Conservation (phyloP, 2,797 vertebrate species). For the Anas bahamensis region DNA sequence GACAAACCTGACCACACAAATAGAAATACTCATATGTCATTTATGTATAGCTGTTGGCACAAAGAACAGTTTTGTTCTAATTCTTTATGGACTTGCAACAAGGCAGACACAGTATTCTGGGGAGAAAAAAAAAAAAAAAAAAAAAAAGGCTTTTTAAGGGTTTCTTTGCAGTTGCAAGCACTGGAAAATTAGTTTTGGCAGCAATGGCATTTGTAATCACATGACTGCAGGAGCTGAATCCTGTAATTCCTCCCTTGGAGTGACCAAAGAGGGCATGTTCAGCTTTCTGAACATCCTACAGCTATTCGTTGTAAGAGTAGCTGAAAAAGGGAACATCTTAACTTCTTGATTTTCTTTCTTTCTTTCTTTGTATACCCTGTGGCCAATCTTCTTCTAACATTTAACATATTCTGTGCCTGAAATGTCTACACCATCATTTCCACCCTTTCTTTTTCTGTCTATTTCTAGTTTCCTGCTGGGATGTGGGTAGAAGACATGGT, state of each 20-base stretch:
- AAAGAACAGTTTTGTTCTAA: background rate
- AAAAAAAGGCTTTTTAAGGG: background rate
- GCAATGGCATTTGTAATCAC: background rate
- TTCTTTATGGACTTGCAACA: background rate
- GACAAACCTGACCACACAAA: background rate
- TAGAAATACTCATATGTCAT: background rate
- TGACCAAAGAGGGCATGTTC: background rate
- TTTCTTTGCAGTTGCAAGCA: conserved; percentile 10
- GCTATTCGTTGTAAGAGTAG: background rate
- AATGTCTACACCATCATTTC: background rate
- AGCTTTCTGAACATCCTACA: background rate
- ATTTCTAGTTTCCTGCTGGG: background rate
- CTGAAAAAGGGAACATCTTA: background rate
- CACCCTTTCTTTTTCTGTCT: background rate
- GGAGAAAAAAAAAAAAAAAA: background rate
- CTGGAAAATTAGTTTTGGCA: background rate
- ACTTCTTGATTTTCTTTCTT: background rate
- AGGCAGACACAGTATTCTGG: background rate
- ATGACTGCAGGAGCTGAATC: background rate
- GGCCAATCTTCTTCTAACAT: background rate
- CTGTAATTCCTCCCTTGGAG: background rate
- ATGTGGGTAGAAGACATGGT: background rate
- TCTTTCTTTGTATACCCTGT: background rate
- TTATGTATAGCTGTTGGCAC: background rate
- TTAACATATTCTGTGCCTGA: background rate